phyloP scores from a whole-genome alignment of 2,888 invertebrate species.

The Melieria picta region DNA sequence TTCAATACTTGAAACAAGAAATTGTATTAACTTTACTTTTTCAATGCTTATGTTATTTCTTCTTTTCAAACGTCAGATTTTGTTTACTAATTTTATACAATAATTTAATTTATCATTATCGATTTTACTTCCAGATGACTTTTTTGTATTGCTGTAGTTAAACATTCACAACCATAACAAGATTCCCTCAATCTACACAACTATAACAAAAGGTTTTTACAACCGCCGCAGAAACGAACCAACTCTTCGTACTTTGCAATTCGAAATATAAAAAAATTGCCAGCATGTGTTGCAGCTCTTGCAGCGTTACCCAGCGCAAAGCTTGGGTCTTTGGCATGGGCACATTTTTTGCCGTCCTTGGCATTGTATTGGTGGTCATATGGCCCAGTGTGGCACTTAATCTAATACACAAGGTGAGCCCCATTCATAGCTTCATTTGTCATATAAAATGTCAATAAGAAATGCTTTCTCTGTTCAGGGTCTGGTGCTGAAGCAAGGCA shows the following conservation, averaged over 20 bases:
- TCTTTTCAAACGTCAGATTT: too few species aligned
- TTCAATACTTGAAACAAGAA: too few species aligned
- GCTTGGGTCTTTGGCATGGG: conserved; percentile 63
- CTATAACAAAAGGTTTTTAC: too few species aligned
- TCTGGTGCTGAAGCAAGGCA: conserved; percentile 72
- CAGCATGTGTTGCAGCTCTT: conserved; percentile 61
- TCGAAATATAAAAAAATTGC: background rate
- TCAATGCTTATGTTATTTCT: too few species aligned
- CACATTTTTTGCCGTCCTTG: conserved; percentile 52
- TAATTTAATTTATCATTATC: too few species aligned
- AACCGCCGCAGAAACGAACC: background rate
- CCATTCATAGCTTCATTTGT: background rate
- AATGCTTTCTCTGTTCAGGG: conserved; percentile 66
- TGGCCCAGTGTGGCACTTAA: conserved; percentile 56
- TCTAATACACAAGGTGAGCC: conserved; percentile 58
- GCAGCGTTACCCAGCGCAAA: conserved; percentile 61
- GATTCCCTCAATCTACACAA: too few species aligned
- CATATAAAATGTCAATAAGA: background rate
- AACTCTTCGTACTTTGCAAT: background rate
- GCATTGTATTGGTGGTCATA: conserved; percentile 54
- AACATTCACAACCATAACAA: too few species aligned
- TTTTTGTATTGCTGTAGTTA: too few species aligned
- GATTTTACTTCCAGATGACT: too few species aligned
- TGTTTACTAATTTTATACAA: too few species aligned
- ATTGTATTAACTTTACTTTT: too few species aligned